Base-by-base conservation (phyloP, 2,113 vertebrate genomes). In the Benitochromis conjunctus region DNA sequence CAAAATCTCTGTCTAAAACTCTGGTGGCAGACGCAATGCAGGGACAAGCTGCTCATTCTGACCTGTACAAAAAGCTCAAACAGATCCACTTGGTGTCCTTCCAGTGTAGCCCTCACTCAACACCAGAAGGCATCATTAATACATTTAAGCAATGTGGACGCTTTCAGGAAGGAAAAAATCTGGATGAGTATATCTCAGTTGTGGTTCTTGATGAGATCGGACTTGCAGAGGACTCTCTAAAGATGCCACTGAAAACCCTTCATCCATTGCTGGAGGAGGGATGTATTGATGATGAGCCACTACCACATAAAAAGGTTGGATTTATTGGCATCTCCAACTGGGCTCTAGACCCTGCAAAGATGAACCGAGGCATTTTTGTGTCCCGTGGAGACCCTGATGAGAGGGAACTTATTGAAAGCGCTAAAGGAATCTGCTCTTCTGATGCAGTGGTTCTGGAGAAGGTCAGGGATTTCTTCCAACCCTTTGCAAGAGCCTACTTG, bases 241-340 rank as follows among this genome's bases (percentile, higher is more conserved):
- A 98, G 93, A 99, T 99, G 98, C 98, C 98, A 4, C 93, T 99
- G 83, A 99, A 99, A 96, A 96, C 98, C 2, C 96, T 99, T 84
- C 99, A 99, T 87, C 99, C 99, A 0, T 95, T 99, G 89, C 84
- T 99, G 86, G 99, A 99, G 79, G 98, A 99, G 3, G 99, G 99
- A 1, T 99, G 98, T 93, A 97, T 99, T 79, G 99, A 99, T 0
- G 98, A 99, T 11, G 94, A 96, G 14, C 97, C 97, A 0, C 94
- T 97, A 66, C 97, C 97, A 24, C 97, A 99, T 95, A 98, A 97
- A 83, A 99, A 99, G 58, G 98, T 99, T 13, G 98, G 98, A 86
- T 99, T 99, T 76, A 93, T 99, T 0, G 98, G 99, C 1, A 99
- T 99, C 85, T 99, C 99, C 83, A 99, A 99, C 92, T 99, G 99